Base-by-base conservation (phyloP, 2,113 vertebrate species). In the Cyanoramphus novaezelandiae region DNA sequence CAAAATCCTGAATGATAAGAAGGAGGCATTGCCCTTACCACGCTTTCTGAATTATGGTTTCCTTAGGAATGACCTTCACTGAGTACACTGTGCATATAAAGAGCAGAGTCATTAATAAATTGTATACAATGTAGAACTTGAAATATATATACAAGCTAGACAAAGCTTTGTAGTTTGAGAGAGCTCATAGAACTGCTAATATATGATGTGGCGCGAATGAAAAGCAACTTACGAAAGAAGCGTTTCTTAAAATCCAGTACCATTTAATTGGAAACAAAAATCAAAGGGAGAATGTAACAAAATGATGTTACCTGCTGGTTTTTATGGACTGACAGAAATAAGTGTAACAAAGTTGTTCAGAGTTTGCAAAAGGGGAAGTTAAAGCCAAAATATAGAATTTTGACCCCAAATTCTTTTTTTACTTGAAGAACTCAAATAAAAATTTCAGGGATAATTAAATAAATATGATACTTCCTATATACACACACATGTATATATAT, bases 21-120 rank as follows among this genome's bases (percentile, higher is more conserved):
- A 91, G 62, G 68, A 91, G 84, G 87, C 31, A 27, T 95, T 95
- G 69, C 76, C 84, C 68, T 87, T 95, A 95, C 93, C 93, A 82
- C 9, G 1, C 47, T 59, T 87, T 95, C 86, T 96, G 88, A 96
- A 97, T 93, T 86, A 81, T 1, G 3, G 39, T 95, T 95, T 92
- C 93, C 90, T 95, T 93, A 91, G 86, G 93, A 96, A 88, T 96
- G 75, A 96, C 93, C 95, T 97, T 94, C 93, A 92, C 88, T 72
- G 52, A 87, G 52, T 93, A 90, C 72, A 82, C 72, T 93, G 62
- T 72, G 70, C 91, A 86, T 74, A 88, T 71, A 93, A 89, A 95
- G 21, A 96, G 17, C 65, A 78, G 53, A 94, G 81, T 92, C 72
- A 90, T 95, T 95, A 88, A 87, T 90, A 88, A 92, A 90, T 89